Evolutionary conservation across 2,888 invertebrate species (phyloP).

Genomic region (Drosophila cognata): DNA sequence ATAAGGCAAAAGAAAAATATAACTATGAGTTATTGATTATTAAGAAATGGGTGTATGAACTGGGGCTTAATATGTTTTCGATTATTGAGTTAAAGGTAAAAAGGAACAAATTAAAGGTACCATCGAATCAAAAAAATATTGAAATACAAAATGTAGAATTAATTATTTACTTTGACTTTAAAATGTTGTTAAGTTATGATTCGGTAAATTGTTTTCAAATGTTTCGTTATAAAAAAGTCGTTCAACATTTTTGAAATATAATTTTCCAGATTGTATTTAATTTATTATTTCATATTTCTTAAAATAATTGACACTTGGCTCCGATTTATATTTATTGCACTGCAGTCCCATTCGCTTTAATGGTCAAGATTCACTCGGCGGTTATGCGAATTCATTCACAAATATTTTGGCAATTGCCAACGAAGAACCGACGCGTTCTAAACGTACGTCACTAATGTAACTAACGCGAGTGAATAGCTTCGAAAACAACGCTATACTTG

Average conservation of each 20-base stretch:
- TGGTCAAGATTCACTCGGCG: constrained; percentile 16
- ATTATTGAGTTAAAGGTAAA: background rate
- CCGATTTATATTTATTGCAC: background rate
- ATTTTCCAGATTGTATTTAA: constrained; percentile 6
- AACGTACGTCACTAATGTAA: constrained; percentile 65
- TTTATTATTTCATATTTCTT: background rate
- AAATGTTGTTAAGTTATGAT: background rate
- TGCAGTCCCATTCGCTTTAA: constrained; percentile 10
- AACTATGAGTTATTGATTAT: background rate
- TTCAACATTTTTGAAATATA: background rate
- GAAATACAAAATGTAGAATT: background rate
- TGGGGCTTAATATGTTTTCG: background rate
- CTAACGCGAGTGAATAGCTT: constrained; percentile 43
- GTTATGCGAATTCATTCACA: constrained; percentile 51
- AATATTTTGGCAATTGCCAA: constrained; percentile 43
- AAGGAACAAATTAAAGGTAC: background rate
- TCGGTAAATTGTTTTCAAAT: background rate
- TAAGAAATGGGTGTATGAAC: background rate
- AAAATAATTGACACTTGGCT: constrained; percentile 26
- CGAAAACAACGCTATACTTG: constrained; percentile 39
- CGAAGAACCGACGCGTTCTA: constrained; percentile 52
- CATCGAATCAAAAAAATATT: background rate
- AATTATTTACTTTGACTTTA: background rate
- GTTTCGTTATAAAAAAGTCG: background rate
- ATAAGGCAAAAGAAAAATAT: background rate